Percentiles rank a stretch among this genome's conserved stretches.
phyloP scores from a whole-genome alignment of 2,113 vertebrate genomes.

The Mustela lutreola region DNA sequence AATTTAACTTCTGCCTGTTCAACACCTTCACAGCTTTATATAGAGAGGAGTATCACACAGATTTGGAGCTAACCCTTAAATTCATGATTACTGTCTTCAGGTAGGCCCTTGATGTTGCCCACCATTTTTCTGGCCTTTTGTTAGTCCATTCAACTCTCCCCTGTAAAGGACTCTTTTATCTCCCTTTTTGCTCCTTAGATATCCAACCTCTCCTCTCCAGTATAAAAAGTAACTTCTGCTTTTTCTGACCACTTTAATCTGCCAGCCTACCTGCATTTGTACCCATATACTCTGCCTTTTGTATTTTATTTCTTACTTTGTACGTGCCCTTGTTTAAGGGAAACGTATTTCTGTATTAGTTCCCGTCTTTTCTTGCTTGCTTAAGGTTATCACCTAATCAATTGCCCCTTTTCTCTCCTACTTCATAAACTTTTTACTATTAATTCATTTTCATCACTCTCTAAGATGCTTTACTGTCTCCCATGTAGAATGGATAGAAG shows the following conservation, averaged over 20 bases:
- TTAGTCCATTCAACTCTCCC: not conserved
- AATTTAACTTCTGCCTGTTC: not conserved
- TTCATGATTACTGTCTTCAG: not conserved
- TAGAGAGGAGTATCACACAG: not conserved
- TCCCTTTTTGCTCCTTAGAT: not conserved
- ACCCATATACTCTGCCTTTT: not conserved
- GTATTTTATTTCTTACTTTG: not conserved
- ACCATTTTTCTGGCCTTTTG: not conserved
- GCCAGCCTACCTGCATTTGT: not conserved
- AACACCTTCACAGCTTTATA: not conserved
- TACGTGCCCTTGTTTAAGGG: not conserved
- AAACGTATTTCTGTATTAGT: not conserved
- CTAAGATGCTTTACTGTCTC: not conserved
- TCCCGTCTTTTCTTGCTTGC: not conserved
- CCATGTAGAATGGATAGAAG: not conserved
- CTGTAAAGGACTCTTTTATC: not conserved
- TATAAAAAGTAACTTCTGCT: not conserved
- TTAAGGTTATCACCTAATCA: not conserved
- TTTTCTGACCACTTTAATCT: not conserved
- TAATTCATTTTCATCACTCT: not conserved
- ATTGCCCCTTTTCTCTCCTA: not conserved
- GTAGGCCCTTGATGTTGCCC: not conserved
- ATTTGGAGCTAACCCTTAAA: not conserved
- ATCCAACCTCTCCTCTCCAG: not conserved
- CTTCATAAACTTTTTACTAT: constrained; percentile 1